Evolutionary conservation across 23 tunicate species (phyloP).

Genomic region (Halocynthia aurantium): DNA sequence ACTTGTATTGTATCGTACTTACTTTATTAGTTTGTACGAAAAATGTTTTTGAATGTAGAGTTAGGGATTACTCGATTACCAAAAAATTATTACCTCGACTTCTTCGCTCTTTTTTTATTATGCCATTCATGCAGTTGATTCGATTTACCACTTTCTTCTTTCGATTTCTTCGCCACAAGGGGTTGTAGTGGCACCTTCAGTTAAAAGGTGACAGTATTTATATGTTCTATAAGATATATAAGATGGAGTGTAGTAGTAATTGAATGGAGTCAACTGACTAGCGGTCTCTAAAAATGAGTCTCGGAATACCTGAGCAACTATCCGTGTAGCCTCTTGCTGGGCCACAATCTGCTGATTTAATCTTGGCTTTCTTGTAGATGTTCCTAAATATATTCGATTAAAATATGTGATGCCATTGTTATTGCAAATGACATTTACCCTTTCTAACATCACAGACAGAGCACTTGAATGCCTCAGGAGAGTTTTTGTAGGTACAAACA

Average conservation of each 20-base stretch:
- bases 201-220: too few species aligned
- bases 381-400: constrained; percentile 21
- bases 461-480: constrained; percentile 86
- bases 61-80: background rate
- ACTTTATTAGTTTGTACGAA: too few species aligned
- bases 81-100: background rate
- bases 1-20: too few species aligned
- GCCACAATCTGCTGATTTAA: constrained; percentile 82
- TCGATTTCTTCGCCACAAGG: constrained; percentile 3
- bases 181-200: background rate
- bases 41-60: too few species aligned
- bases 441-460: constrained; percentile 67
- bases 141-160: constrained; percentile 10
- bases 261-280: too few species aligned
- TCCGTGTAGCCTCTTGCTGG: constrained; percentile 77
- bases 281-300: background rate
- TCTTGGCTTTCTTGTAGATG: constrained; percentile 76
- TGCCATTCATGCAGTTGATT: background rate
- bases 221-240: too few species aligned
- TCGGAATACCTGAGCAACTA: constrained; percentile 14
- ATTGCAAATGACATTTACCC: background rate
- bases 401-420: too few species aligned
- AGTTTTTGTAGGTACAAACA: constrained; percentile 70
- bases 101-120: constrained; percentile 3
- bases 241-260: too few species aligned